Evolutionary conservation across 1,140 invertebrate genomes (phyloP).

Genomic region (Acyrthosiphon pisum): DNA sequence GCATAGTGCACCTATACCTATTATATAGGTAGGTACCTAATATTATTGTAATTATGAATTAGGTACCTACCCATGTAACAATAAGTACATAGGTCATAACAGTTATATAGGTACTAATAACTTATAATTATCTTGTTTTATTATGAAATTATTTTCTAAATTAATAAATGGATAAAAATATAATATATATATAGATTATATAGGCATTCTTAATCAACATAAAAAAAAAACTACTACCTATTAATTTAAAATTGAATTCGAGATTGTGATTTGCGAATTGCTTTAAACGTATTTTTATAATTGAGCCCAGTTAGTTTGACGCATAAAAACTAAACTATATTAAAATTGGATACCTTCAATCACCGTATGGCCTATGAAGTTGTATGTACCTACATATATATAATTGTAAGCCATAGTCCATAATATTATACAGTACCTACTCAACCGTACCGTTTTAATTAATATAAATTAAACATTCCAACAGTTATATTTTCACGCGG

Average conservation of each 20-base stretch:
- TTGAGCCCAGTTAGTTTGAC: not conserved
- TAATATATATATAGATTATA: no score
- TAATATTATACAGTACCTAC: not conserved
- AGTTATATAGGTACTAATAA: not conserved
- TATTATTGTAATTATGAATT: not conserved
- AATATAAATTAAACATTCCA: no score
- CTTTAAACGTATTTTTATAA: not conserved
- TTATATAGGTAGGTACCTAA: not conserved
- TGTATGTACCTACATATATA: not conserved
- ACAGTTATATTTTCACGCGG: no score
- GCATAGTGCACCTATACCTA: no score
- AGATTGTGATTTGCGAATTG: not conserved
- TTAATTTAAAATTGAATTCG: not conserved
- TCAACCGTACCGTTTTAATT: not conserved
- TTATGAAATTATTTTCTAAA: conserved; percentile 3
- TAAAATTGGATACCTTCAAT: not conserved
- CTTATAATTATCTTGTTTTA: not conserved
- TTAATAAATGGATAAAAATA: not conserved
- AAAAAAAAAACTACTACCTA: not conserved
- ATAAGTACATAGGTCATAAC: not conserved
- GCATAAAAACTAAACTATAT: not conserved
- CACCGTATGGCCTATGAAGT: not conserved
- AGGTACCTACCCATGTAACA: no score
- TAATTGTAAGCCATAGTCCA: not conserved
- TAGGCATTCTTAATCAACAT: no score